Base-by-base conservation (phyloP, 2,888 invertebrate genomes). In the Griposia aprilina region DNA sequence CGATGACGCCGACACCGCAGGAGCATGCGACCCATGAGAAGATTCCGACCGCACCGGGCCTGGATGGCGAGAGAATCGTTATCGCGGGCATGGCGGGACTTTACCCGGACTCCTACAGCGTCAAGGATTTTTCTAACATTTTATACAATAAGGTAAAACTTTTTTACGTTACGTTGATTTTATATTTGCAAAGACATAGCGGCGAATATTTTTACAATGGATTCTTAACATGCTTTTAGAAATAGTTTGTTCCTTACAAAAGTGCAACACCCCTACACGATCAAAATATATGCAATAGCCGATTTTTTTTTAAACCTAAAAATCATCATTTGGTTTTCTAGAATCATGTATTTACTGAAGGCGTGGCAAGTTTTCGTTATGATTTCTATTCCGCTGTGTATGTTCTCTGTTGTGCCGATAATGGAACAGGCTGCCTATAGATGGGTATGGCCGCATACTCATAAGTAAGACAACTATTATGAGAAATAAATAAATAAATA, bases 71-170 rank as follows among this genome's bases (percentile, higher is more conserved):
- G 20, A 85, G 87, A 45, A 84, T 93, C 17, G 94, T 94, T 55
- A 93, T 94, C 62, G 86, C 92, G 0, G 94, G 94, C 11, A 94
- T 94, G 87, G 90, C 94, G 1, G 93, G 94, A 0, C 83, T 91
- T n/a, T 94, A 90, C 72, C 93, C 94, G 0, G 76, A 84, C 63
- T 87, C 90, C 7, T 76, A 85, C 23, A 88, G 87, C 65, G 85
- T 94, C 6, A 90, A 91, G 59, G 93, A 93, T 0, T 88, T 94
- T 0, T 86, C 90, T 0, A 82, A 93, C 0, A 89, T 93, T 8
- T 90, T 95, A 11, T 95, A 95, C 59, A 91, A 93, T 55, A 93
- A 94, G 93, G 94, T 94, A 85, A 76, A 76, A 1, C 7, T 11
- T 62, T 62, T 36, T 10, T 30, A 30, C 1, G 0, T 10, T 30